A percentile compares a stretch with the other conserved stretches of the same genome.
These are phyloP conservation scores for Lepidochrysops patricia DNA, from an alignment of 2,888 invertebrate genomes.

Conservation along the genomic window DNA sequence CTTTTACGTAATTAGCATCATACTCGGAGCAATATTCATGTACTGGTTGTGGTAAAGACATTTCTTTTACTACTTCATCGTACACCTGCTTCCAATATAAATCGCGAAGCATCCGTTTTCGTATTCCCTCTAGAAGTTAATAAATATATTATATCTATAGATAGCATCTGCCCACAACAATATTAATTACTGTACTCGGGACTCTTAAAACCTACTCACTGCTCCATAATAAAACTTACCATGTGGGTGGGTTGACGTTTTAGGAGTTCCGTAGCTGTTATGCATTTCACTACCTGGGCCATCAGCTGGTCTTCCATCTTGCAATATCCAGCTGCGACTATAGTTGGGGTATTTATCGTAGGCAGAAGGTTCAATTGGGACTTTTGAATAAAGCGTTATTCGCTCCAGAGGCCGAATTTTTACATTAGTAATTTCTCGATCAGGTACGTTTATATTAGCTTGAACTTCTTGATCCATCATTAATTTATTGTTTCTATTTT, in stretches of 20 bases:
- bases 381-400: constrained; percentile 53
- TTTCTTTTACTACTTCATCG: constrained; percentile 63
- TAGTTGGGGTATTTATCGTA: constrained; percentile 55
- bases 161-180: too few species aligned
- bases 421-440: constrained; percentile 35
- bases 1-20: constrained; percentile 53
- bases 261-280: constrained; percentile 41
- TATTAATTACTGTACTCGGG: too few species aligned
- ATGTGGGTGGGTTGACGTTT: constrained; percentile 36
- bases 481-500: constrained; percentile 18
- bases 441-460: constrained; percentile 49
- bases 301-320: constrained; percentile 53
- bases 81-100: constrained; percentile 70
- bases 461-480: constrained; percentile 46
- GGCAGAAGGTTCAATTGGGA: constrained; percentile 52
- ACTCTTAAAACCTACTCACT: too few species aligned
- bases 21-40: constrained; percentile 61
- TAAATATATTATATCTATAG: background rate
- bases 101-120: constrained; percentile 57
- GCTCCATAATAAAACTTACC: constrained; percentile 31
- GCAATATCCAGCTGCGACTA: constrained; percentile 61
- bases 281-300: constrained; percentile 59
- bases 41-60: constrained; percentile 47
- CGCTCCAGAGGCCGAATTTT: constrained; percentile 56
- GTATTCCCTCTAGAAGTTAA: constrained; percentile 40